Base-by-base conservation (phyloP, 2,113 vertebrate species). In the Piliocolobus tephrosceles region DNA sequence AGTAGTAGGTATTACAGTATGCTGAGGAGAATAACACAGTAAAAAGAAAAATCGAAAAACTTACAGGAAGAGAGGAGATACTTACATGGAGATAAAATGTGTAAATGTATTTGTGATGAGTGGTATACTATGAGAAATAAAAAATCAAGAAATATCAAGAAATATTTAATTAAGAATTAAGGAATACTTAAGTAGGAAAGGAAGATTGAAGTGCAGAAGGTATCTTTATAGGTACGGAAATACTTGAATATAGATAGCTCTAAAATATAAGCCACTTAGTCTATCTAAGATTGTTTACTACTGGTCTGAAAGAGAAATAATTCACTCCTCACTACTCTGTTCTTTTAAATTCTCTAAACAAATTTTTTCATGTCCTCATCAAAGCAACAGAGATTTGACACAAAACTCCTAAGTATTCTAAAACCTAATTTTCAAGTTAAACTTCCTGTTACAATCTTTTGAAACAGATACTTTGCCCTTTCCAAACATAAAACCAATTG, bases 341-440 rank as follows among this genome's bases (percentile, higher is more conserved):
- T 61, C 52, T 38, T 18, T 43, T 58, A 58, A 90, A 75, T 84
- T 80, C 6, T 76, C 47, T 88, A 40, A 73, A 94, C 45, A 50
- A 6, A 30, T 92, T 90, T 95, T 90, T 40, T 55, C 81, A 92
- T 73, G 35, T 55, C 79, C 61, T 95, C 38, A 92, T 88, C 58
- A 94, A 92, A 97, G 88, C 23, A 87, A 75, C 40, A 70, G 30
- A 87, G 90, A 79, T 90, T 55, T 82, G 38, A 90, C 30, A 55
- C n/a, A 50, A 90, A 68, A 47, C 3, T 47, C 64, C 20, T 40
- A 87, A 73, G 83, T 43, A 52, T 94, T 96, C 82, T 73, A 87
- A 90, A 73, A 80, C 45, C 4, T 68, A 79, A 61, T 90, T 87
- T 95, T 86, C 50, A 94, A 75, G 30, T 52, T 73, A 68, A 93